Evolutionary conservation across 1,140 invertebrate genomes (phyloP), one percentile per base, ranked within the genome.

Genomic region (Drosophila chauvacae): DNA sequence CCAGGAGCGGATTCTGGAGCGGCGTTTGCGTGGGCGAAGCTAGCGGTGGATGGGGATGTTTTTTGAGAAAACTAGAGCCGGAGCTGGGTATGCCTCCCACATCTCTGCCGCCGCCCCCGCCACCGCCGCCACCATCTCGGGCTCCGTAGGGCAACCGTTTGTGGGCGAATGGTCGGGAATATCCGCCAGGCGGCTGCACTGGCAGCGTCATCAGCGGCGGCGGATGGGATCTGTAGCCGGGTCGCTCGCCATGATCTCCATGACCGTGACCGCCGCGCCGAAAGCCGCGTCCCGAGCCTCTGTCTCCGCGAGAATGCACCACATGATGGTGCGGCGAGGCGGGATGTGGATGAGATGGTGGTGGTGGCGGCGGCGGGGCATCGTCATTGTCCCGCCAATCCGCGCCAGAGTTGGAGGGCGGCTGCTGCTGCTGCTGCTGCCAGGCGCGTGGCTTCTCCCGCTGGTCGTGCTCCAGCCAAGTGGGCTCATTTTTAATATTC

Each of bases 161-260:
- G 59, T 90, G 88, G 1, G 80, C 78, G 56, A 92, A 92, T 4
- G 91, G 85, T 0, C 85, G 81, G 10, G 85, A 75, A 61, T 91
- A 92, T 1, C 88, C 88, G 26, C 91, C 90, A 0, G 88, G 88
- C 3, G 87, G 82, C 58, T 91, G 85, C 28, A 91, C 91, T 1
- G 91, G 91, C 62, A 92, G 45, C 33, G 78, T 88, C 91, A 92
- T 92, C 35, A 92, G 33, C 4, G 91, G 86, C 7, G 91, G 91
- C 9, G 91, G 88, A 77, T 92, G 91, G 2, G 87, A 80, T 33
- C 91, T 55, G 58, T 87, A 91, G 59, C 77, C 85, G 9, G 85
- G 56, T 1, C 60, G 76, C 2, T 80, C 77, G n/a, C 83, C 61
- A 13, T 76, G 76, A 33, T 88, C 83, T 9, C 71, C 76, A 60